phyloP scores from a whole-genome alignment of 2,888 invertebrate species.

The Mycalesis mineus region DNA sequence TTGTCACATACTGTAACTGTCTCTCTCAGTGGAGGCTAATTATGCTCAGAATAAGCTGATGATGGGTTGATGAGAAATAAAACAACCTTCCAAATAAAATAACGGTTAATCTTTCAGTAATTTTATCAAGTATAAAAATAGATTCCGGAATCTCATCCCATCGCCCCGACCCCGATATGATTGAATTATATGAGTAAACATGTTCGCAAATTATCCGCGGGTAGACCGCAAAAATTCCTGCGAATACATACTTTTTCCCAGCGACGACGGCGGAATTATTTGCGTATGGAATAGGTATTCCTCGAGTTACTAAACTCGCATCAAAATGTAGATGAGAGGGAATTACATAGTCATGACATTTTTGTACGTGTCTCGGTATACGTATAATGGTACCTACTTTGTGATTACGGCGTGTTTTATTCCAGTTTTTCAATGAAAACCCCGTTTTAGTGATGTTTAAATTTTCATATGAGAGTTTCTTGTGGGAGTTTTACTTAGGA shows the following conservation, averaged over 20 bases:
- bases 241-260: conserved; percentile 18
- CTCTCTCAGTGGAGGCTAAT: too few species aligned
- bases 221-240: conserved; percentile 19
- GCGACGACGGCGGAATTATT: conserved; percentile 23
- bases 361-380: conserved; percentile 31
- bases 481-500: not conserved
- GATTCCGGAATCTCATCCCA: not conserved
- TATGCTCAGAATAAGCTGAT: too few species aligned
- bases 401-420: conserved; percentile 26
- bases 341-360: conserved; percentile 40
- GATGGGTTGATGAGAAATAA: too few species aligned
- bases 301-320: conserved; percentile 37
- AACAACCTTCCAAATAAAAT: too few species aligned
- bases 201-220: conserved; percentile 20
- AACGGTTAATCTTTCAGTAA: not conserved
- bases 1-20: too few species aligned
- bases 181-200: conserved; percentile 13
- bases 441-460: conserved; percentile 4
- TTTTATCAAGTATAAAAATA: not conserved
- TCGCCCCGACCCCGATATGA: not conserved
- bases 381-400: conserved; percentile 24
- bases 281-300: conserved; percentile 43
- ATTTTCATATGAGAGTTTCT: not conserved
- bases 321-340: conserved; percentile 41
- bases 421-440: conserved; percentile 21